phyloP scores from a whole-genome alignment of 2,888 invertebrate genomes.

The Drosophila robusta region DNA sequence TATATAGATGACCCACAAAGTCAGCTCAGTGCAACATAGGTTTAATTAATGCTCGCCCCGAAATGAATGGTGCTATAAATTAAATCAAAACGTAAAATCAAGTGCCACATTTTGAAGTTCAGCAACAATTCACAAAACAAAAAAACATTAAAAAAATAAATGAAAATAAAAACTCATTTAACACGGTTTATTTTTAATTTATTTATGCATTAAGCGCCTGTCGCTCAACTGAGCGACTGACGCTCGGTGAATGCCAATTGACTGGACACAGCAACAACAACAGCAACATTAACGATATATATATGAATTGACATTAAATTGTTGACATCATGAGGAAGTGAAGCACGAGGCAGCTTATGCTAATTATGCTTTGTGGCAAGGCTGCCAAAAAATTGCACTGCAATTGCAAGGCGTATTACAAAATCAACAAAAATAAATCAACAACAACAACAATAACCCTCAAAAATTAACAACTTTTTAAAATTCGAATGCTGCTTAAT shows the following conservation, averaged over 20 bases:
- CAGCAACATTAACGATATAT: background rate
- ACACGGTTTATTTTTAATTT: slow-evolving; percentile 67
- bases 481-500: slow-evolving; percentile 1
- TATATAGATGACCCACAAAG: slow-evolving; percentile 47
- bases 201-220: slow-evolving; percentile 64
- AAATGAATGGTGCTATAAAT: slow-evolving; percentile 29
- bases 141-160: slow-evolving; percentile 8
- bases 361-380: slow-evolving; percentile 50
- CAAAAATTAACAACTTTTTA: slow-evolving; percentile 5
- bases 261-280: slow-evolving; percentile 35
- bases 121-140: slow-evolving; percentile 39
- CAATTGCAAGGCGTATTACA: slow-evolving; percentile 30
- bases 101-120: slow-evolving; percentile 41
- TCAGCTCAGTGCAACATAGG: background rate
- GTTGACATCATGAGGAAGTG: slow-evolving; percentile 66
- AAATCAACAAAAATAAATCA: background rate
- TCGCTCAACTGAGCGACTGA: slow-evolving; percentile 46
- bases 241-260: slow-evolving; percentile 60
- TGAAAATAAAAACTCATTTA: slow-evolving; percentile 47
- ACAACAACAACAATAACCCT: slow-evolving; percentile 2
- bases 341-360: slow-evolving; percentile 41
- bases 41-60: slow-evolving; percentile 38
- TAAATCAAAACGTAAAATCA: slow-evolving; percentile 40
- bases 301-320: slow-evolving; percentile 44
- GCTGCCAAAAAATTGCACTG: slow-evolving; percentile 32